Evolutionary conservation across 2,797 vertebrate species (phyloP).

Genomic region (Pelobates cultripes): DNA sequence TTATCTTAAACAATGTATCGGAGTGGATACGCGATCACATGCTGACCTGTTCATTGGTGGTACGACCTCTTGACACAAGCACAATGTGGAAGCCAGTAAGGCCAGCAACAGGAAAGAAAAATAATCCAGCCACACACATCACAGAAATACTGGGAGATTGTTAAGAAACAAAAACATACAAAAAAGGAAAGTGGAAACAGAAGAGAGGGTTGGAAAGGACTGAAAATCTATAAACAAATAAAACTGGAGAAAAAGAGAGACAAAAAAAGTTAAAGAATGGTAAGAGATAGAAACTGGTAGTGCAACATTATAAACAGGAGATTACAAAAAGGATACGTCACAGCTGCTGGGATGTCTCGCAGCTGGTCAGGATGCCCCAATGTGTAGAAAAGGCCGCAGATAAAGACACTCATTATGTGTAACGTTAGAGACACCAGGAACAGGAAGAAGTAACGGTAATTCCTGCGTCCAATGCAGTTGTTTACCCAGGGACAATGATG

Average conservation of each 20-base stretch:
- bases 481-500: slow-evolving; percentile 99
- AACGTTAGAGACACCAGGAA: slow-evolving; percentile 92
- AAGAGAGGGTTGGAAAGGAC: neutral
- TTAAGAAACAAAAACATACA: slow-evolving; percentile 18
- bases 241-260: neutral
- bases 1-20: neutral
- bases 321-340: slow-evolving; percentile 90
- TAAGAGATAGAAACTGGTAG: neutral
- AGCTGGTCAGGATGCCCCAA: slow-evolving; percentile 89
- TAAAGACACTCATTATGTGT: slow-evolving; percentile 92
- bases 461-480: slow-evolving; percentile 96
- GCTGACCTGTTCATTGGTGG: slow-evolving; percentile 93
- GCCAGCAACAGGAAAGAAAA: slow-evolving; percentile 94
- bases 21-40: neutral
- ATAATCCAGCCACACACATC: slow-evolving; percentile 95
- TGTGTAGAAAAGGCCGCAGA: slow-evolving; percentile 90
- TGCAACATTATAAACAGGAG: too few relatives aligned
- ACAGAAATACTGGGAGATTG: slow-evolving; percentile 84
- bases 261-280: neutral
- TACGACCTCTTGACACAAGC: slow-evolving; percentile 93
- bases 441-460: slow-evolving; percentile 98
- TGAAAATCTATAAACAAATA: neutral
- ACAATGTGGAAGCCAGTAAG: slow-evolving; percentile 97
- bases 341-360: slow-evolving; percentile 82
- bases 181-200: neutral